Base-by-base conservation (phyloP, 2,797 vertebrate species). In the Trematomus bernacchii region DNA sequence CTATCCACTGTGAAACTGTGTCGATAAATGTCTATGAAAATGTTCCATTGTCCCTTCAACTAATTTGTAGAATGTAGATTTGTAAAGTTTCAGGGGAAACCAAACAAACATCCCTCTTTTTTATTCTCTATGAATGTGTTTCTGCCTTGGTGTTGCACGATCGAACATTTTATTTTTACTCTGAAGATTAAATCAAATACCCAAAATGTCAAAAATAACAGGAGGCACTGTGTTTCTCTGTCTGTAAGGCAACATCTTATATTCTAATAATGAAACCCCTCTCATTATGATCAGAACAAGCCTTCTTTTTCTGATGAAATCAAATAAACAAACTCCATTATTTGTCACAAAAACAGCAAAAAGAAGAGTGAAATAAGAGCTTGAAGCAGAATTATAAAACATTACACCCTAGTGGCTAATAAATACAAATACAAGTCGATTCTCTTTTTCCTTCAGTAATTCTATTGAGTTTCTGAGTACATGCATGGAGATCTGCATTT, bases 1-100 rank as follows among this genome's bases (percentile, higher is more conserved):
- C 58, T n/a, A 4, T 66, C 48, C 13, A 0, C 63, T 48, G 44
- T 71, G 66, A 72, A 62, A 77, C 48, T 53, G 51, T 71, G 63
- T 73, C 63, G 75, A 30, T 60, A 63, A 76, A 54, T 46, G 27
- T 30, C 47, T 37, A 13, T 19, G 18, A 12, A 62, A 68, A 71
- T 51, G 52, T 64, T n/a, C 11, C 40, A 40, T 42, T n/a, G 58
- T 65, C 19, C 14, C 21, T 19, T 57, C 50, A 72, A 57, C 2
- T 8, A 19, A 37, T 30, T 7, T 51, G 23, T 40, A 19, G n/a
- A n/a, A n/a, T n/a, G n/a, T n/a, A n/a, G n/a, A n/a, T n/a, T n/a
- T n/a, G 15, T 30, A 42, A 59, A 43, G 53, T 19, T 43, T 52
- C 51, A 10, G 47, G 10, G 6, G 14, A 50, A 72, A 55, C 21